Base-by-base conservation (phyloP, 2,113 vertebrate species). In the Phalacrocorax aristotelis region DNA sequence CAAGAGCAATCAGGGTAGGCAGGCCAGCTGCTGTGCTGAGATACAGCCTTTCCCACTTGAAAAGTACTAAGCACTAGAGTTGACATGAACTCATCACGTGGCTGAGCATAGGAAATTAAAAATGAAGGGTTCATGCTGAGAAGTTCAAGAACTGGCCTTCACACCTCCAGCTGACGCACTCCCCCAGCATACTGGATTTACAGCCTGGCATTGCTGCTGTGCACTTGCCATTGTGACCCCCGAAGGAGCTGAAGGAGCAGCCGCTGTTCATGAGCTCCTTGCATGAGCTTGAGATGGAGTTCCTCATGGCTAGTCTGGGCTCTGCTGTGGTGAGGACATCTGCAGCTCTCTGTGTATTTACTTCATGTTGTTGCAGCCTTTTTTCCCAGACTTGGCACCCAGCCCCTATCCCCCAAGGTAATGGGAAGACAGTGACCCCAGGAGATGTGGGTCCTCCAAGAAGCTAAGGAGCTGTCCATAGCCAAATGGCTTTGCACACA, bases 161-260 rank as follows among this genome's bases (percentile, higher is more conserved):
- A 15, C n/a, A 51, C 32, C 49, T 82, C 27, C 74, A 69, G 44
- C 58, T 72, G 49, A 22, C 2, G 1, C 2, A 7, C 7, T 10
- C 9, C 34, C 54, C 44, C 5, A 4, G 42, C 29, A 25, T 7
- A 9, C 30, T 2, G 16, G 51, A 15, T 62, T 54, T 54, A 6
- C 38, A 49, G 30, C 38, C 15, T 44, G 42, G 42, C 12, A 0
- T 6, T 0, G 3, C 40, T 55, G 30, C n/a, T 42, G 25, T 1
- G 21, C 40, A 4, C 30, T 48, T 15, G 38, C 66, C 2, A 2
- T 34, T 4, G 2, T 29, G 58, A 79, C 14, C 11, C 13, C 27
- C 29, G 54, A 32, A 57, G 55, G 55, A 57, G 54, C 52, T 60
- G 52, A 46, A 17, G 11, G 7, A 74, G 22, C 68, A 68, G 46